A percentile compares a stretch with the other conserved stretches of the same genome.
Conservation (phyloP, 2,797 vertebrate genomes). For the Spondyliosoma cantharus region DNA sequence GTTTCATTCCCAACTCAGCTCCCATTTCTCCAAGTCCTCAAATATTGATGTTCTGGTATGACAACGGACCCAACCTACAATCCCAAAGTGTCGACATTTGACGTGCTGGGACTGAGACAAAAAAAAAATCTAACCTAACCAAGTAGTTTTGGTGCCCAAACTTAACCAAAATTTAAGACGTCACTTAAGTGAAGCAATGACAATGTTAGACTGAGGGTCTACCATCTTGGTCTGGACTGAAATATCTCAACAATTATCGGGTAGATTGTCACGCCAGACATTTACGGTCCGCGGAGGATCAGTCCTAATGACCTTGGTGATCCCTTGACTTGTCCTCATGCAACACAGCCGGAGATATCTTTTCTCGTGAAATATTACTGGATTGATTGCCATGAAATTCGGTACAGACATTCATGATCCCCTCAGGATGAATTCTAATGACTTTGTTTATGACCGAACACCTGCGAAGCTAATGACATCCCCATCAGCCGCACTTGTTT, state of each 20-base stretch:
- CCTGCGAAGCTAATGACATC: background rate
- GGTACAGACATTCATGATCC: background rate
- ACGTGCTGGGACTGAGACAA: no score
- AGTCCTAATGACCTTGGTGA: background rate
- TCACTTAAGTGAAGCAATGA: no score
- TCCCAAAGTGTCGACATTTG: no score
- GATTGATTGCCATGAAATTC: background rate
- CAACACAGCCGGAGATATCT: background rate
- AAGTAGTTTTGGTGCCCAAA: no score
- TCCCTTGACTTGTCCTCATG: background rate
- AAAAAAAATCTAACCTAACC: no score
- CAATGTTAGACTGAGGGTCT: no score
- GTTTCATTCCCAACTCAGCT: no score
- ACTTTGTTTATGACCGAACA: slow-evolving; percentile 3
- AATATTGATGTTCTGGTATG: no score
- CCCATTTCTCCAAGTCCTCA: no score
- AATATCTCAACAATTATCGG: background rate
- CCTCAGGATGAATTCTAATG: background rate
- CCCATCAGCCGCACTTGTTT: background rate
- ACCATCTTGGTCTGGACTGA: background rate
- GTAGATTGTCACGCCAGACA: background rate
- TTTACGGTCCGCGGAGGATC: background rate
- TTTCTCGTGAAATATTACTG: background rate
- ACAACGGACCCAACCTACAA: no score
- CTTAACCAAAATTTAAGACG: no score